phyloP scores from a whole-genome alignment of 1,140 invertebrate species.

The Drosophila sulfurigaster region DNA sequence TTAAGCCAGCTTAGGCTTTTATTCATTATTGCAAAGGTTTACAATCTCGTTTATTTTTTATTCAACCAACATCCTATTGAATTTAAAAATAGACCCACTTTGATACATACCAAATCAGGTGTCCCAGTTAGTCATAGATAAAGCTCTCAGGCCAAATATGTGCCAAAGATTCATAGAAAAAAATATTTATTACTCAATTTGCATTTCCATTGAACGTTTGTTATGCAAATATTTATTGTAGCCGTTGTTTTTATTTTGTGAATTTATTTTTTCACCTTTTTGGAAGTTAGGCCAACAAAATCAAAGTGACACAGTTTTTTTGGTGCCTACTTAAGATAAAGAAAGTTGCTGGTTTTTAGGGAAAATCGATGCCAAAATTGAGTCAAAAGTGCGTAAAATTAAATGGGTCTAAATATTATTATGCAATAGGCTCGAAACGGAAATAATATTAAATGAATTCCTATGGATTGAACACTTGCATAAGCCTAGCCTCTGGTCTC shows the following conservation, averaged over 20 bases:
- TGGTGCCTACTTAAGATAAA: conserved; percentile 29
- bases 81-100: background rate
- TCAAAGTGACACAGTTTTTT: conserved; percentile 66
- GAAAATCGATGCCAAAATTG: conserved; percentile 32
- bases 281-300: conserved; percentile 7
- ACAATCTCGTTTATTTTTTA: background rate
- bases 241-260: conserved; percentile 44
- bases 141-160: conserved; percentile 47
- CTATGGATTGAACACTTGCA: conserved; percentile 43
- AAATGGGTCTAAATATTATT: conserved; percentile 2
- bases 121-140: conserved; percentile 54
- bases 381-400: conserved; percentile 1
- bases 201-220: conserved; percentile 71
- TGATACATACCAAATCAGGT: conserved; percentile 1
- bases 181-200: conserved; percentile 64
- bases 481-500: conserved; percentile 42
- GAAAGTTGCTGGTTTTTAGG: conserved; percentile 53
- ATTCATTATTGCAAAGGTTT: background rate
- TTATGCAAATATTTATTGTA: conserved; percentile 76
- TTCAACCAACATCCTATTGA: background rate
- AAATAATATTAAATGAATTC: conserved; percentile 28
- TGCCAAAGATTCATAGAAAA: conserved; percentile 60
- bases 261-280: conserved; percentile 31
- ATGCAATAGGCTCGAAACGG: conserved; percentile 7
- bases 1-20: background rate